Evolutionary conservation across 1,140 invertebrate genomes (phyloP).

Genomic region (Hyposmocoma kahamanoa): DNA sequence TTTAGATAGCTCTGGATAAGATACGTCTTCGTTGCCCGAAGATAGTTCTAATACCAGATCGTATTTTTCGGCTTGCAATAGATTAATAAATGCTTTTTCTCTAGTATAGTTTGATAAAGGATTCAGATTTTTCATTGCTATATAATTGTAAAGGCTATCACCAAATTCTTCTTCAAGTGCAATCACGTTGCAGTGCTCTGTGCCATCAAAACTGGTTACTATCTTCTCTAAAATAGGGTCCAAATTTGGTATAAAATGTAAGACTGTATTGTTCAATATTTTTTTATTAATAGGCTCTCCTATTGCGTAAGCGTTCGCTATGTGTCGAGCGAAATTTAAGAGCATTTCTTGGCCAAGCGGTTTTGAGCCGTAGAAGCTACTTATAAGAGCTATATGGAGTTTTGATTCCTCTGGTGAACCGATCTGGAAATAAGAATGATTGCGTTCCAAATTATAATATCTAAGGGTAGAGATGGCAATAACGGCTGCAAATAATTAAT

Average conservation of each 20-base stretch:
- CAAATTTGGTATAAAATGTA: constrained; percentile 87
- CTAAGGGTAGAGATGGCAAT: no score
- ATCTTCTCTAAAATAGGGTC: constrained; percentile 75
- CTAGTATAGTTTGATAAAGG: constrained; percentile 53
- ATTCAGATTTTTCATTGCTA: constrained; percentile 46
- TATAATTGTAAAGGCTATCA: constrained; percentile 71
- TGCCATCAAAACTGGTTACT: constrained; percentile 41
- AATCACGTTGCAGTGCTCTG: constrained; percentile 60
- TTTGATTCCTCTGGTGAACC: constrained; percentile 85
- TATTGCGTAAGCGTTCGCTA: constrained; percentile 80
- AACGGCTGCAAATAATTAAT: no score
- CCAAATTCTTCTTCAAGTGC: constrained; percentile 74
- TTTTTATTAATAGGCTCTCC: constrained; percentile 77
- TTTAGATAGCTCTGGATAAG: constrained; percentile 66
- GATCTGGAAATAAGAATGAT: constrained; percentile 72
- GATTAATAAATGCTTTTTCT: constrained; percentile 75
- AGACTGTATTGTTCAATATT: constrained; percentile 81
- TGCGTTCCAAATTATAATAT: no score
- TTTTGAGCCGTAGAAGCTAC: constrained; percentile 88
- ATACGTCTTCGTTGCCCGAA: constrained; percentile 75
- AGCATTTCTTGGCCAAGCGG: constrained; percentile 89
- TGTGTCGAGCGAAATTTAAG: constrained; percentile 86
- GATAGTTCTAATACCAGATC: constrained; percentile 79
- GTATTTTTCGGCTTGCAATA: constrained; percentile 74
- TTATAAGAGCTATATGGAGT: constrained; percentile 87